Conservation (phyloP, 2,888 invertebrate genomes). For the Coleophora flavipennella region DNA sequence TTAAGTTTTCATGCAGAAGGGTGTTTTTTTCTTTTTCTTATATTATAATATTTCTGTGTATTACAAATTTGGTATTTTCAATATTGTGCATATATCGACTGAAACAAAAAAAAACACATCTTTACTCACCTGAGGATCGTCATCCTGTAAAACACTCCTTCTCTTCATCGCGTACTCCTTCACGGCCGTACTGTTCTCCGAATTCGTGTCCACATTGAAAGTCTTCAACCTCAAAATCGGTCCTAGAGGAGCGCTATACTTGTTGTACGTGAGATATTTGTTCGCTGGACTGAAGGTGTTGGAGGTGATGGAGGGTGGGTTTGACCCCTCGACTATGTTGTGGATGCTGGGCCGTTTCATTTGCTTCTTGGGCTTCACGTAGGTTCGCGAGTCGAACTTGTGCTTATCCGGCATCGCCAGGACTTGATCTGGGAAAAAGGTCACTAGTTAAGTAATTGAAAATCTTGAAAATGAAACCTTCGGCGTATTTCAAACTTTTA, state of each 20-base stretch:
- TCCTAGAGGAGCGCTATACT: conserved; percentile 51
- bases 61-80: no score
- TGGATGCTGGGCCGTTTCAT: conserved; percentile 74
- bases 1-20: no score
- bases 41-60: no score
- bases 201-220: conserved; percentile 56
- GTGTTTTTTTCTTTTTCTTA: no score
- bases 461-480: no score
- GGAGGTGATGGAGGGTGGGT: conserved; percentile 33
- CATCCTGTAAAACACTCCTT: conserved; percentile 50
- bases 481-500: no score
- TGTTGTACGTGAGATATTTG: conserved; percentile 61
- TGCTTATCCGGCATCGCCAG: conserved; percentile 54
- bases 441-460: no score
- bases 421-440: conserved; percentile 38
- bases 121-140: conserved; percentile 55
- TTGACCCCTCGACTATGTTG: conserved; percentile 52
- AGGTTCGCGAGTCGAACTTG: conserved; percentile 78
- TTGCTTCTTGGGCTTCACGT: conserved; percentile 77
- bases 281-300: conserved; percentile 33
- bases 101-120: not conserved
- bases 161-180: conserved; percentile 58
- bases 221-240: conserved; percentile 57
- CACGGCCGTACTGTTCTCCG: conserved; percentile 44
- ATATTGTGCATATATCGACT: no score